These are phyloP conservation scores for Trachythela sp. DNA, from an alignment of 64 coral and sea anemone species.

Conservation along the genomic window DNA sequence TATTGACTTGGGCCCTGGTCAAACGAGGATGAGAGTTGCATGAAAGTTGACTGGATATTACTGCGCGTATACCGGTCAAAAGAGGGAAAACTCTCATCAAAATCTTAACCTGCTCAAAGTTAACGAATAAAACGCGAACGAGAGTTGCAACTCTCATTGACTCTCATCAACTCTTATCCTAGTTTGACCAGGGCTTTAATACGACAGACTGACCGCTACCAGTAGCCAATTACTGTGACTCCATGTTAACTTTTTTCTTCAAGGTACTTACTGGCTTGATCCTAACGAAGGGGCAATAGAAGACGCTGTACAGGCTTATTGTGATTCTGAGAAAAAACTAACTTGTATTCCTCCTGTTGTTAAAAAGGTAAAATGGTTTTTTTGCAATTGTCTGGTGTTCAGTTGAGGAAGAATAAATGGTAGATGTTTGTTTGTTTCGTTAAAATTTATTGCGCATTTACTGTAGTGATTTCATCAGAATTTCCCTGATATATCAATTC, in stretches of 20 bases:
- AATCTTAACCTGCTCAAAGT: no score
- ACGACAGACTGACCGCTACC: no score
- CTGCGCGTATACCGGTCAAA: not conserved
- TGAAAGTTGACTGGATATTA: no score
- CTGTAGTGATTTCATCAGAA: no score
- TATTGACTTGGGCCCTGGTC: not conserved
- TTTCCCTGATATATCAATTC: no score
- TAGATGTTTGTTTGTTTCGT: no score
- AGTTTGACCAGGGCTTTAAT: no score
- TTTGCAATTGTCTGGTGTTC: not conserved
- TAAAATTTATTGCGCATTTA: no score
- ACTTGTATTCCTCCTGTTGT: not conserved
- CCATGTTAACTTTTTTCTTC: not conserved
- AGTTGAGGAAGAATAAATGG: not conserved
- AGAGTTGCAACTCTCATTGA: no score
- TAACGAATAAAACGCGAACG: no score
- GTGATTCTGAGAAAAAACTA: not conserved
- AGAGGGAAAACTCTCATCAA: not conserved
- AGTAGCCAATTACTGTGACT: no score
- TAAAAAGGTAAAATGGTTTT: not conserved
- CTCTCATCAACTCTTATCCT: no score
- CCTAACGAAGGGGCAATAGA: not conserved
- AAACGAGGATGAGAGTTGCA: not conserved
- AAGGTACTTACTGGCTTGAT: slow-evolving; percentile 3
- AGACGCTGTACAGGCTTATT: slow-evolving; percentile 1